Evolutionary conservation across 2,113 vertebrate genomes (phyloP), one percentile per base, ranked within the genome.

Genomic region (Forbesichthys papilliferus): DNA sequence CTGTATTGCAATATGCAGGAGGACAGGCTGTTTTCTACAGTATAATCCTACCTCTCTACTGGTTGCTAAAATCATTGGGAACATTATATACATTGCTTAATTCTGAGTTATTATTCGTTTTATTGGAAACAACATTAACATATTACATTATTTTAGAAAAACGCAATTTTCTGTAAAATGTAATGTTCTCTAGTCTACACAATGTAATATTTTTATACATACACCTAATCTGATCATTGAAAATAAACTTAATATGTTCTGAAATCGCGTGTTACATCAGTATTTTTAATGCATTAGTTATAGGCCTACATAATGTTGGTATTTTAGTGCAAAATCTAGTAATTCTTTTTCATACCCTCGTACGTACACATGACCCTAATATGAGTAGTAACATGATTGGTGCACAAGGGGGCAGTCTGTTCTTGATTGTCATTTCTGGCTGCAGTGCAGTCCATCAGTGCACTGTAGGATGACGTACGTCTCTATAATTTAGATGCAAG

Each of bases 321-420:
- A 42, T 42, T 42, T 42, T 42, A 6, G 36, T 42, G 36, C 7
- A 42, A 20, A 20, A 20, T 20, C 20, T 20, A 20, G 1, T 42
- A 2, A 42, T 42, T 42, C 7, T 42, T 6, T 42, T 42, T 4
- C 36, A 42, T 5, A 5, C 36, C 36, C 36, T 42, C 36, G 3
- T 42, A 42, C 36, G 3, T 42, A 42, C 4, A 42, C 7, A 42
- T 42, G 3, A 6, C 5, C 36, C 2, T 3, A 3, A 59, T 14
- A 58, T 10, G 6, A 9, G 51, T 46, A 73, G 9, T 71, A 67
- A 12, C 62, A 34, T 2, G 3, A 5, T 42, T 18, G 0, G 2
- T 36, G 33, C 84, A 78, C 56, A 60, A 81, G 89, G 77, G 83
- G 86, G 81, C 81, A 51, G 68, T 74, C 3, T 61, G 54, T 9